Conservation (phyloP, 2,888 invertebrate genomes). For the Toxonevra muliebris region DNA sequence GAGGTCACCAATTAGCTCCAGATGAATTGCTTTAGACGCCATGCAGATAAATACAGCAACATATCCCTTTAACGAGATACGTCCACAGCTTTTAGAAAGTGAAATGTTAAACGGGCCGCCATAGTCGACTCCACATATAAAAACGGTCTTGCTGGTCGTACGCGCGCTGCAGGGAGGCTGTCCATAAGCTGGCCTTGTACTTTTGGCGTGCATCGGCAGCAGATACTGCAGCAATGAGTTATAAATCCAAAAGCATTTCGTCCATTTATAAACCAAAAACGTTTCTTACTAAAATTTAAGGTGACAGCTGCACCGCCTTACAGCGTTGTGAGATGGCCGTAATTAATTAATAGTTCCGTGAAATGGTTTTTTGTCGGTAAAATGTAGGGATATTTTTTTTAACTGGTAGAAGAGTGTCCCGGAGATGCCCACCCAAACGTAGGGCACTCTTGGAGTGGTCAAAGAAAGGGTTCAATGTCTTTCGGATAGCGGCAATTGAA, state of each 20-base stretch:
- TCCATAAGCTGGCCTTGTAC: conserved; percentile 18
- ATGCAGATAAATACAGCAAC: conserved; percentile 7
- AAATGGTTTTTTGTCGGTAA: conserved; percentile 22
- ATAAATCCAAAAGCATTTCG: not conserved
- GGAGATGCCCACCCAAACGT: conserved; percentile 20
- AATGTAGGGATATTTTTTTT: conserved; percentile 23
- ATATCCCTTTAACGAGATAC: conserved; percentile 12
- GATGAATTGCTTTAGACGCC: conserved; percentile 9
- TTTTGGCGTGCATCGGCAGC: conserved; percentile 17
- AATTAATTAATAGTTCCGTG: conserved; percentile 8
- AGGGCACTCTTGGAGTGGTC: conserved; percentile 14
- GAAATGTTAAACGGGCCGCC: conserved; percentile 32
- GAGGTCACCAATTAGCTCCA: conserved; percentile 9
- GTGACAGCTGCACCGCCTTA: conserved; percentile 18
- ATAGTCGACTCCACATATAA: conserved; percentile 30
- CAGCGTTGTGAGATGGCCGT: conserved; percentile 13
- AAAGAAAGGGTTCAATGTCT: conserved; percentile 17
- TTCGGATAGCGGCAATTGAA: too few relatives aligned
- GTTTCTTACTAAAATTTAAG: not conserved
- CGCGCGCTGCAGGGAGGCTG: conserved; percentile 14
- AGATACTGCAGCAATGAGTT: conserved; percentile 18
- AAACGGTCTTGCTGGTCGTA: conserved; percentile 20
- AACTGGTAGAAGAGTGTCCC: conserved; percentile 13
- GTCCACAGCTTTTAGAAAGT: conserved; percentile 34
- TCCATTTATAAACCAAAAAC: conserved; percentile 18